Evolutionary conservation across 2,888 invertebrate genomes (phyloP).

Genomic region (Polydesmus complanatus): DNA sequence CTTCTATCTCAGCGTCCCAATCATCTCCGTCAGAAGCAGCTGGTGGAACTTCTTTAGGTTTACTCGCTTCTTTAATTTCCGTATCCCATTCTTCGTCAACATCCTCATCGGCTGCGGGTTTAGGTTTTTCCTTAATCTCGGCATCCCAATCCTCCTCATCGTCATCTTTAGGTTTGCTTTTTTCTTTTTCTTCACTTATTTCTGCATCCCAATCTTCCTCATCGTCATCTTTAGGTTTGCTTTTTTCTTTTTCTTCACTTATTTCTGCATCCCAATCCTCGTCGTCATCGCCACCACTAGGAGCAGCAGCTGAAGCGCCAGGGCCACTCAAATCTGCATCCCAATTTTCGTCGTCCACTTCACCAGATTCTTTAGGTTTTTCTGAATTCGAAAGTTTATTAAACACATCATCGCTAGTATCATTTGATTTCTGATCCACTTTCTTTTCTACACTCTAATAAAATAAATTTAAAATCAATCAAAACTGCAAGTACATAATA

Average conservation of each 20-base stretch:
- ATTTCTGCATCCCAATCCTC: slow-evolving; percentile 12
- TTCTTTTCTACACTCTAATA: not conserved
- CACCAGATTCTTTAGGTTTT: not conserved
- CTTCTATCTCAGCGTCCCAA: slow-evolving; percentile 9
- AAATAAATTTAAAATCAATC: not conserved
- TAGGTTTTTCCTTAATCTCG: not conserved
- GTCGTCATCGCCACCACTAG: not conserved
- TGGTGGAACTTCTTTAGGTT: too few relatives aligned
- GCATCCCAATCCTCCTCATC: slow-evolving; percentile 13
- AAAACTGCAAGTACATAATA: not conserved
- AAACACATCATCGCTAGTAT: not conserved
- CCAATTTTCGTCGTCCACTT: slow-evolving; percentile 1
- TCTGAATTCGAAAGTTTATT: not conserved
- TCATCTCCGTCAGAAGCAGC: not conserved
- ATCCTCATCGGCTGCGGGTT: not conserved
- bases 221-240: not conserved
- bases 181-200: not conserved
- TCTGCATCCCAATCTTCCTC: not conserved
- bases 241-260: not conserved
- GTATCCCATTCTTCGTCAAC: not conserved
- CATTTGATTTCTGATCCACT: not conserved
- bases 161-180: too few relatives aligned
- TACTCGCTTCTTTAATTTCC: too few relatives aligned
- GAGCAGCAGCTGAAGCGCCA: not conserved
- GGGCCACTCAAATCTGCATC: not conserved